phyloP scores from a whole-genome alignment of 2,797 vertebrate species.

The Phataginus tetradactyla region DNA sequence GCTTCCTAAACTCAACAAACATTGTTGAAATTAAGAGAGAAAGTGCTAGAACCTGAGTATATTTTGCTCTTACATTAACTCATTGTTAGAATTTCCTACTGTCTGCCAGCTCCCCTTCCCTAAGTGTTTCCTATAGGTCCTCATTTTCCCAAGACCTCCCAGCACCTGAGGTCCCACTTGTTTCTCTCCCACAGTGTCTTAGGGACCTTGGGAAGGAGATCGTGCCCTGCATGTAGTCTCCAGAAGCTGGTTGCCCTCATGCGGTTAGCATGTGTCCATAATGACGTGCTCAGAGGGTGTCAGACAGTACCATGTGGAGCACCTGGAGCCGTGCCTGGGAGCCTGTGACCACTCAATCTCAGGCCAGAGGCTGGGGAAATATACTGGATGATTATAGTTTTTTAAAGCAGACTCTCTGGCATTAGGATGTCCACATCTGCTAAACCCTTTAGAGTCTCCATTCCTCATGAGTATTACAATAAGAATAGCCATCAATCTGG shows the following conservation, averaged over 20 bases:
- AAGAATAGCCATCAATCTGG: constrained; percentile 85
- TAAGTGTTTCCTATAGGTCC: background rate
- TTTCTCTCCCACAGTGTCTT: constrained; percentile 45
- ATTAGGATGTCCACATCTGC: constrained; percentile 84
- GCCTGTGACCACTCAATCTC: constrained; percentile 86
- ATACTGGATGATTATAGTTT: constrained; percentile 83
- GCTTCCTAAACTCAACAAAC: constrained; percentile 67
- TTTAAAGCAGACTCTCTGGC: constrained; percentile 75
- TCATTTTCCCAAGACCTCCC: background rate
- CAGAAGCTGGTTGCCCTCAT: constrained; percentile 78
- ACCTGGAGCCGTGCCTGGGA: constrained; percentile 86
- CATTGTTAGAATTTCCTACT: constrained; percentile 51
- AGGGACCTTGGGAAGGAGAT: background rate
- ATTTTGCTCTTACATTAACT: constrained; percentile 50
- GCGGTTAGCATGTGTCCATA: constrained; percentile 83
- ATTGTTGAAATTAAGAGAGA: background rate
- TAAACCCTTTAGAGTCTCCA: constrained; percentile 80
- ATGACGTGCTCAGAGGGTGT: constrained; percentile 79
- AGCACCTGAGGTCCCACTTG: constrained; percentile 16
- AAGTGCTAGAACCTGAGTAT: constrained; percentile 51
- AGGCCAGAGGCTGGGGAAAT: constrained; percentile 84
- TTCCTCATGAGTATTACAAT: constrained; percentile 79
- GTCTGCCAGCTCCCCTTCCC: background rate
- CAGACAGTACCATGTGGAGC: constrained; percentile 87
- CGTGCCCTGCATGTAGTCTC: constrained; percentile 65